Conservation (phyloP, 2,113 vertebrate species). For the Pelusios castaneus region DNA sequence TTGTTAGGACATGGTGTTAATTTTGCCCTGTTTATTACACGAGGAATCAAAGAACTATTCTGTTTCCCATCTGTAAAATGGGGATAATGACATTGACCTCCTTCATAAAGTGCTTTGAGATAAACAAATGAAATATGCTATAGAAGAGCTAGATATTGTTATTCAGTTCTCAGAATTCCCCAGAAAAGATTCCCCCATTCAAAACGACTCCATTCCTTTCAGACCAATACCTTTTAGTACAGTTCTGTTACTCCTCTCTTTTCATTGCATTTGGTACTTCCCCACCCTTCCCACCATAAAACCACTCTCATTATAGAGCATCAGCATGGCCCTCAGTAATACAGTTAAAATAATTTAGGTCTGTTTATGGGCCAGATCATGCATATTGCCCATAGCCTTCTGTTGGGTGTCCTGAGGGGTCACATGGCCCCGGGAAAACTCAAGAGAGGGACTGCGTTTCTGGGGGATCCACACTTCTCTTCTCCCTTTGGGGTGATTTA, state of each 20-base stretch:
- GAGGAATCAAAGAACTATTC: not conserved
- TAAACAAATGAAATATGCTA: not conserved
- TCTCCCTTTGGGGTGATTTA: not conserved
- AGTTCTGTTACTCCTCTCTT: not conserved
- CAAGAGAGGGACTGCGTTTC: not conserved
- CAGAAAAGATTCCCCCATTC: not conserved
- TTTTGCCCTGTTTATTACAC: not conserved
- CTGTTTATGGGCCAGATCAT: not conserved
- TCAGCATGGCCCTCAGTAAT: not conserved
- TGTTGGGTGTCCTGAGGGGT: not conserved
- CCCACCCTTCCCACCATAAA: not conserved
- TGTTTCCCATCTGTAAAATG: not conserved
- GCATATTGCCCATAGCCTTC: not conserved
- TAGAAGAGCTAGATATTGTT: not conserved
- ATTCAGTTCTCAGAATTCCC: not conserved
- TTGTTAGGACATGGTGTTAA: accelerated
- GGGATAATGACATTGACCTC: not conserved
- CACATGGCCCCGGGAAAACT: not conserved
- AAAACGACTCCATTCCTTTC: not conserved
- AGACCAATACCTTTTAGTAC: not conserved
- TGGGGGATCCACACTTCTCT: not conserved
- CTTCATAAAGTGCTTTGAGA: not conserved
- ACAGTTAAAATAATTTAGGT: not conserved
- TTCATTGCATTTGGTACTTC: not conserved
- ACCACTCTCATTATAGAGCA: not conserved